Evolutionary conservation across 37 sponge, comb jelly and placozoan genomes (phyloP).

Genomic region (Haliclona indistincta): DNA sequence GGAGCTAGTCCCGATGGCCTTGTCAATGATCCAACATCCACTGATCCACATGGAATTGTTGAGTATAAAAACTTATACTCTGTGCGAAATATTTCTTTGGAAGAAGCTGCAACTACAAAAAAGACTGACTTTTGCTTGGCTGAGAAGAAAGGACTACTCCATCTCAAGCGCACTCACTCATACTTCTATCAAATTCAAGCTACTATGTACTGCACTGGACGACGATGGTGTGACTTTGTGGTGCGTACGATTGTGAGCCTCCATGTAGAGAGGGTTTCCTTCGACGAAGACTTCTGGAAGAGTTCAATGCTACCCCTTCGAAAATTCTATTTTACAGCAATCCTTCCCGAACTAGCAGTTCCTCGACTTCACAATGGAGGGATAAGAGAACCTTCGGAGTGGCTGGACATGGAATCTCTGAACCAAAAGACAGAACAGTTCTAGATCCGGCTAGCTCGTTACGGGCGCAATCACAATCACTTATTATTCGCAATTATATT

Average conservation of each 20-base stretch:
- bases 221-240: constrained; percentile 31
- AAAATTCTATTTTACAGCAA: not conserved
- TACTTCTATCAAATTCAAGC: constrained; percentile 23
- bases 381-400: constrained; percentile 35
- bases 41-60: not conserved
- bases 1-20: constrained; percentile 15
- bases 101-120: not conserved
- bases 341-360: constrained; percentile 30
- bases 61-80: constrained; percentile 10
- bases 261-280: constrained; percentile 16
- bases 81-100: not conserved
- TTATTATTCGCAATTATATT: too few species aligned
- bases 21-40: constrained; percentile 4
- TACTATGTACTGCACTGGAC: constrained; percentile 15
- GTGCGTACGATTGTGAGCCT: not conserved
- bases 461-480: too few species aligned
- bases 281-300: constrained; percentile 6
- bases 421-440: too few species aligned
- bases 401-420: too few species aligned
- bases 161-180: constrained; percentile 1
- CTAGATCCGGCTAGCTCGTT: too few species aligned
- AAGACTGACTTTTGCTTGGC: not conserved
- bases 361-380: constrained; percentile 24
- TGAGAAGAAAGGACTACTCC: not conserved
- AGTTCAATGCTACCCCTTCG: not conserved